A percentile compares a stretch with the other conserved stretches of the same genome.
Conservation (phyloP, 1,140 invertebrate genomes). For the Drosophila varians region DNA sequence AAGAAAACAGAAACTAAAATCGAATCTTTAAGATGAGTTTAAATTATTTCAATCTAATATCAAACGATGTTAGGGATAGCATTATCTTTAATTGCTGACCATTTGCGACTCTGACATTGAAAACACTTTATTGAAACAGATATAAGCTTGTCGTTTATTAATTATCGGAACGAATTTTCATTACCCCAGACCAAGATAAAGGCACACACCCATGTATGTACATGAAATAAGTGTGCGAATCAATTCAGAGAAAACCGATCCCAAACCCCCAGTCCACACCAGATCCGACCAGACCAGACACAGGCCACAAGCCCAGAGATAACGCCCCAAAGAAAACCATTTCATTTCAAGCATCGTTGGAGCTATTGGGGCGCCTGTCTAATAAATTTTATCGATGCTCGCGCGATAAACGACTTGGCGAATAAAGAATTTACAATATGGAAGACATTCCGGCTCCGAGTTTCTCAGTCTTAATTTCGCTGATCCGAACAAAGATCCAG, state of each 20-base stretch:
- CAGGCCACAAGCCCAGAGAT: conserved; percentile 25
- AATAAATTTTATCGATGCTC: conserved; percentile 64
- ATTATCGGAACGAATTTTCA: conserved; percentile 78
- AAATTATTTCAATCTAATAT: not conserved
- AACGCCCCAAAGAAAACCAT: conserved; percentile 61
- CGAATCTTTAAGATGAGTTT: too few species aligned
- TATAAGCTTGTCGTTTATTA: conserved; percentile 75
- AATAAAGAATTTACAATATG: conserved; percentile 53
- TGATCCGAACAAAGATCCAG: conserved; percentile 31
- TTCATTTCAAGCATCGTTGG: conserved; percentile 74
- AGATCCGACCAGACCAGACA: not conserved
- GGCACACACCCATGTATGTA: conserved; percentile 12
- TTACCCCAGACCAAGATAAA: conserved; percentile 51
- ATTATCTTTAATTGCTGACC: conserved; percentile 13
- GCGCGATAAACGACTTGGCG: conserved; percentile 53
- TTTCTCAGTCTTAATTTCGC: not conserved
- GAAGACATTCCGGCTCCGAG: conserved; percentile 9
- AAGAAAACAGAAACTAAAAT: too few species aligned
- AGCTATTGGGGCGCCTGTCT: conserved; percentile 50
- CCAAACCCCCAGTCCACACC: conserved; percentile 2
- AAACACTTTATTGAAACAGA: conserved; percentile 63
- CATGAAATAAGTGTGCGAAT: conserved; percentile 21
- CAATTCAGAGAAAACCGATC: conserved; percentile 54
- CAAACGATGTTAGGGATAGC: conserved; percentile 11
- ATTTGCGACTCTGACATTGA: conserved; percentile 54